Percentiles rank a stretch among this genome's conserved stretches.
Evolutionary conservation across 2,797 vertebrate species (phyloP).

Genomic region (Mormyrus proboscirostris): DNA sequence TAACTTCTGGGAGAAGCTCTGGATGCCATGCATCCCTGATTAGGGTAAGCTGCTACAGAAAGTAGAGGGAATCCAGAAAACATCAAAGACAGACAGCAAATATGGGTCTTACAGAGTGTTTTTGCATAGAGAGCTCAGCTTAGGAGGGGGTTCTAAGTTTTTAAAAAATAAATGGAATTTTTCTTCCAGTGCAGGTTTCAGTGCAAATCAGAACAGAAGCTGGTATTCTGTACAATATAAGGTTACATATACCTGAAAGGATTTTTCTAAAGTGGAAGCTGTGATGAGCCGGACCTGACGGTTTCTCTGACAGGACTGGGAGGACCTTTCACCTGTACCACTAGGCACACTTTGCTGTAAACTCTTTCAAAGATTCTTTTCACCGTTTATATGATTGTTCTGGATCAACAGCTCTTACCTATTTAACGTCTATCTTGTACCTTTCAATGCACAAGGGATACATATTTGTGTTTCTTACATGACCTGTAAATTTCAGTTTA

Average conservation of each 20-base stretch:
- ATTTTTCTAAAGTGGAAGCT: neutral
- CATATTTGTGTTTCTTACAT: neutral
- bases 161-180: neutral
- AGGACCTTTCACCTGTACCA: neutral
- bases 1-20: neutral
- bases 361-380: neutral
- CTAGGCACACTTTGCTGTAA: neutral
- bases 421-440: neutral
- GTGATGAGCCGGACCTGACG: neutral
- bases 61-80: neutral
- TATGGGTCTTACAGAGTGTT: neutral
- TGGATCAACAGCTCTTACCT: neutral
- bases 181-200: neutral
- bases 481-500: neutral
- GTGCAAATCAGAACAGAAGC: neutral
- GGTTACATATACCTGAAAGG: neutral
- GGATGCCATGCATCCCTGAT: neutral
- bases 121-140: neutral
- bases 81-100: neutral
- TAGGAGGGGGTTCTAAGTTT: neutral
- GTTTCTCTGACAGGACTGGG: neutral
- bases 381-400: neutral
- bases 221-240: neutral
- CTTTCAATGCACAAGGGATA: neutral
- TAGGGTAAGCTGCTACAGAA: neutral